Evolutionary conservation across 2,113 vertebrate species (phyloP), one percentile per base, ranked within the genome.

Genomic region (Cyprinus carpio): DNA sequence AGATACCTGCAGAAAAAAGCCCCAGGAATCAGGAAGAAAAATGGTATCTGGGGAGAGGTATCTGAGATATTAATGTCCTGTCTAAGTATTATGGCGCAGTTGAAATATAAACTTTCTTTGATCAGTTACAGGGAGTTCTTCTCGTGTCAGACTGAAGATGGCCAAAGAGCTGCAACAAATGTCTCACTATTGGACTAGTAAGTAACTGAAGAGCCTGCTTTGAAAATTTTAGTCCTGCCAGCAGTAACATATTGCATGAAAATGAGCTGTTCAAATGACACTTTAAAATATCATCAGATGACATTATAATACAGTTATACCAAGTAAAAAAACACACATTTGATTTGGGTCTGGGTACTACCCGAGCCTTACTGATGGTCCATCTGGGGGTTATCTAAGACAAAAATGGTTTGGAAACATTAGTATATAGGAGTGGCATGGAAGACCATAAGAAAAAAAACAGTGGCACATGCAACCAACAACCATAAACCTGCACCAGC

Each of bases 401-500:
- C 25, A 16, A 67, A 29, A 18, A 51, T 5, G 15, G 6, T 67
- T 10, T 67, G 29, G 13, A 67, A 34, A 31, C 6, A 31, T 27
- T 65, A 31, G 37, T 40, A 40, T 40, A 40, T 6, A 40, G 6
- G 29, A 67, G 29, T 34, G 29, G 29, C 31, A 16, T 18, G 29
- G 29, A 67, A 18, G 64, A 31, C 64, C 8, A 6, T 67, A 18
- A 18, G 29, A 67, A 34, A 12, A 43, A 23, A 75, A 34, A 60
- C 58, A 29, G 37, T 78, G 4, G 5, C 34, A 77, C 34, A 75
- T 78, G 75, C 40, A 82, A 76, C 60, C n/a, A n/a, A 67, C 34
- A 81, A 79, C 80, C 81, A 84, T 86, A 83, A 88, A 87, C 87
- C 87, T 43, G 29, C 79, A 79, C 76, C 79, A 83, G 84, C 56